Evolutionary conservation across 2,113 vertebrate species (phyloP).

Genomic region (Petaurus breviceps): DNA sequence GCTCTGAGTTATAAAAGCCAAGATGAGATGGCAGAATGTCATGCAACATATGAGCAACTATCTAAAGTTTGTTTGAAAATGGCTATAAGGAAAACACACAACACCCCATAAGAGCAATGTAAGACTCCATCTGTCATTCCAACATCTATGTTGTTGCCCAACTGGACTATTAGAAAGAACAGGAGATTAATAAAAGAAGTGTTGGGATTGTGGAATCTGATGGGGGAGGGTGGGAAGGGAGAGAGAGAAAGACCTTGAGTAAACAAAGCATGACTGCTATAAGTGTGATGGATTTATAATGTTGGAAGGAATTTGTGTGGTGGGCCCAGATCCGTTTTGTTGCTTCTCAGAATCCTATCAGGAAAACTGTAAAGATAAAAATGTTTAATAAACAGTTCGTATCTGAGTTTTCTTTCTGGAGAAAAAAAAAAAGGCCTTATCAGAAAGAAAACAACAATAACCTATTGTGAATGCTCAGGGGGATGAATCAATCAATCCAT

Average conservation of each 20-base stretch:
- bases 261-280: slow-evolving; percentile 45
- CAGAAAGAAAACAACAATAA: slow-evolving; percentile 38
- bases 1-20: not conserved
- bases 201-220: slow-evolving; percentile 31
- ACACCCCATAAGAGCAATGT: too few relatives aligned
- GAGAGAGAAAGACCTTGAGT: slow-evolving; percentile 20
- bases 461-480: not conserved
- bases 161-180: slow-evolving; percentile 41
- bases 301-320: not conserved
- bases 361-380: slow-evolving; percentile 40
- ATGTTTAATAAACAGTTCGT: slow-evolving; percentile 49
- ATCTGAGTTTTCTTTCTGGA: slow-evolving; percentile 42
- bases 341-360: slow-evolving; percentile 37
- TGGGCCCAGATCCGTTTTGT: slow-evolving; percentile 42
- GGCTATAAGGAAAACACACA: not conserved
- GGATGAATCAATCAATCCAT: not conserved
- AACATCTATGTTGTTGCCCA: slow-evolving; percentile 26
- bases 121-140: not conserved
- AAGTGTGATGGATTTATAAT: slow-evolving; percentile 28
- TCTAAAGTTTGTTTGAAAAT: not conserved
- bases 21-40: not conserved
- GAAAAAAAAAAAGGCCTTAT: slow-evolving; percentile 29
- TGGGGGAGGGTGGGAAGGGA: not conserved
- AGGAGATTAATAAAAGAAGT: slow-evolving; percentile 22
- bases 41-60: not conserved